These are phyloP conservation scores for Catharus fuscescens DNA, from an alignment of 2,113 vertebrate species.

Conservation along the genomic window DNA sequence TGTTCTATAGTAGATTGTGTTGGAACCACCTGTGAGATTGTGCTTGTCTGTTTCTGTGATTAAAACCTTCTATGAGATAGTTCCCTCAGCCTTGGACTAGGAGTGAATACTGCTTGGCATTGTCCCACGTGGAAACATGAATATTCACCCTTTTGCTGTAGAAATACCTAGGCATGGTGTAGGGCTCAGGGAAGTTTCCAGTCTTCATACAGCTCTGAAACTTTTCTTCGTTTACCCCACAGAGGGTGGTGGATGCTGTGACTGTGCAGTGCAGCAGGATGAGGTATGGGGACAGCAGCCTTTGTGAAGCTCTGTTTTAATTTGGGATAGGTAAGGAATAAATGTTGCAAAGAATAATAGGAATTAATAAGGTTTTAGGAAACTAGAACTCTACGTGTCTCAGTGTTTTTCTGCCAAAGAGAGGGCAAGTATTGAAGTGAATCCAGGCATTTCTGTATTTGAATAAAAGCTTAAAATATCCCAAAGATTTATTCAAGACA, in stretches of 20 bases:
- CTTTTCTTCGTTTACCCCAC: rapidly evolving
- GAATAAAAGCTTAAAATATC: not conserved
- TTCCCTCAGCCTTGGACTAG: not conserved
- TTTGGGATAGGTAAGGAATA: not conserved
- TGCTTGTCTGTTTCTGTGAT: rapidly evolving
- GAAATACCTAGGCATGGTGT: not conserved
- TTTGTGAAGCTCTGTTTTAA: not conserved
- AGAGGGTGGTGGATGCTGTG: not conserved
- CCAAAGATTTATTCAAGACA: not conserved
- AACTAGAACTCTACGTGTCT: not conserved
- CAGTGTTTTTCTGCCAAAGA: not conserved
- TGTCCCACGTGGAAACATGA: rapidly evolving
- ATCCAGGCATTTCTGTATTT: not conserved
- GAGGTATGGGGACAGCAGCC: not conserved
- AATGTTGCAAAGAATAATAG: not conserved
- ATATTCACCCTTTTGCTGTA: not conserved
- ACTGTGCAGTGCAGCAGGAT: not conserved
- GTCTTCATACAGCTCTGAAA: not conserved
- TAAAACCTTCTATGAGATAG: not conserved
- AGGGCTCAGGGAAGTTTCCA: not conserved
- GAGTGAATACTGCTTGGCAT: not conserved
- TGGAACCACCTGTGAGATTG: not conserved
- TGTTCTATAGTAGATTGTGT: rapidly evolving
- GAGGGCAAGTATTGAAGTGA: not conserved
- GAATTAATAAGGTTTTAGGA: not conserved